These are phyloP conservation scores for Zaprionus ornatus DNA, from an alignment of 1,140 invertebrate species.

Conservation along the genomic window DNA sequence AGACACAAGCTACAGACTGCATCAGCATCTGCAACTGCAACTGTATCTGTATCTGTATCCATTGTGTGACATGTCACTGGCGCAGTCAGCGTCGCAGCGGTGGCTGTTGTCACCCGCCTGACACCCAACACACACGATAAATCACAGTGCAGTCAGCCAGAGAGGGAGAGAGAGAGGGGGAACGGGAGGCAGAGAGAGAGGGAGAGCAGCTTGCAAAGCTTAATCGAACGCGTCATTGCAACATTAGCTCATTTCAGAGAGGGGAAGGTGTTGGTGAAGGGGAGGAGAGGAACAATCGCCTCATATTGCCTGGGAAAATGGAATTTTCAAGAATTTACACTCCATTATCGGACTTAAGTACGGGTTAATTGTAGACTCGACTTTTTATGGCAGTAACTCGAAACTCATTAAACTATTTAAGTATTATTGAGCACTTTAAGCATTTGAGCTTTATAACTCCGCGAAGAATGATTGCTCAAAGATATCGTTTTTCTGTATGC, in stretches of 20 bases:
- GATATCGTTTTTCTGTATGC: background rate
- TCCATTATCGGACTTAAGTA: constrained; percentile 1
- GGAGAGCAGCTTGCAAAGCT: background rate
- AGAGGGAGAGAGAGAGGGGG: background rate
- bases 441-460: background rate
- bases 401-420: background rate
- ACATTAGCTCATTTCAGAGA: background rate
- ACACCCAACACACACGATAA: constrained; percentile 81
- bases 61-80: constrained; percentile 60
- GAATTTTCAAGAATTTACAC: constrained; percentile 1
- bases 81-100: constrained; percentile 49
- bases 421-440: background rate
- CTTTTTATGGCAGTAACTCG: background rate
- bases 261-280: background rate
- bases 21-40: background rate
- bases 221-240: background rate
- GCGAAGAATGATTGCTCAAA: background rate
- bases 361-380: constrained; percentile 6
- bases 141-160: constrained; percentile 45
- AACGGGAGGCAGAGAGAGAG: background rate
- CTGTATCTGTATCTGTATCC: constrained; percentile 4
- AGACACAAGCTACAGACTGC: too few relatives aligned
- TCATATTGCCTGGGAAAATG: constrained; percentile 1
- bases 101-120: constrained; percentile 76
- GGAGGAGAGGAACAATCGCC: background rate